A percentile compares a stretch with the other conserved stretches of the same genome.
These are phyloP conservation scores for Meloidogyne floridensis DNA, from an alignment of 1,140 invertebrate species.

Conservation along the genomic window DNA sequence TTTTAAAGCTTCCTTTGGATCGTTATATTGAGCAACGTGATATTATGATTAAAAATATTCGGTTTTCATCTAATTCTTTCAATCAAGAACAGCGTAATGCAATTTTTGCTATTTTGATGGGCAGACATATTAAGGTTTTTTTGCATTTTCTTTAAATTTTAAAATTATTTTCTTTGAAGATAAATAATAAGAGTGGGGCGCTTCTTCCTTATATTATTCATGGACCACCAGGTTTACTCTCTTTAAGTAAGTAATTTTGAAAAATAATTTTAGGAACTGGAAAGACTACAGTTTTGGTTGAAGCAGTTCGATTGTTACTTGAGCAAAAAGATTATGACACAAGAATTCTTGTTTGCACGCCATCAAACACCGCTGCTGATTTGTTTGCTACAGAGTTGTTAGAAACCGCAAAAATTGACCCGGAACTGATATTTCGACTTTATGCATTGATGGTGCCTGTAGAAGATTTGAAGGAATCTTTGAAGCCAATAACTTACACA, in stretches of 20 bases:
- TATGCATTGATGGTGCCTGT: constrained; percentile 30
- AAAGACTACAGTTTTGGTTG: constrained; percentile 35
- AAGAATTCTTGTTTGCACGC: constrained; percentile 35
- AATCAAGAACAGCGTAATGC: constrained; percentile 24
- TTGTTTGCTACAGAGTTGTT: constrained; percentile 36
- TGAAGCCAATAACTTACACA: constrained; percentile 20
- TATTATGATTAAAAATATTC: not conserved
- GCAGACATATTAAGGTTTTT: not conserved
- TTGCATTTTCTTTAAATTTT: not conserved
- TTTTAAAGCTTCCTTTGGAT: constrained; percentile 1
- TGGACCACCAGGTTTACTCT: constrained; percentile 28
- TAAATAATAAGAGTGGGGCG: constrained; percentile 13
- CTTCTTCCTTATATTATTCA: constrained; percentile 27
- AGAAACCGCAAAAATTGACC: not conserved
- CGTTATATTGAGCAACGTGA: constrained; percentile 13
- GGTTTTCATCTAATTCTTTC: constrained; percentile 9
- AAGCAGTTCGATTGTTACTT: constrained; percentile 32
- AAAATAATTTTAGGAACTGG: constrained; percentile 30
- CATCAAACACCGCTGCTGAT: constrained; percentile 40
- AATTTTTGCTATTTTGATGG: constrained; percentile 15
- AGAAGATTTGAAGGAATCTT: constrained; percentile 4
- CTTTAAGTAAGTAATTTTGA: not conserved
- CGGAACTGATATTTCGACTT: constrained; percentile 22
- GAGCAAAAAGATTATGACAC: not conserved
- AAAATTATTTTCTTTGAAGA: not conserved